Evolutionary conservation across 2,113 vertebrate species (phyloP), one percentile per base, ranked within the genome.

Genomic region (Gavialis gangeticus): DNA sequence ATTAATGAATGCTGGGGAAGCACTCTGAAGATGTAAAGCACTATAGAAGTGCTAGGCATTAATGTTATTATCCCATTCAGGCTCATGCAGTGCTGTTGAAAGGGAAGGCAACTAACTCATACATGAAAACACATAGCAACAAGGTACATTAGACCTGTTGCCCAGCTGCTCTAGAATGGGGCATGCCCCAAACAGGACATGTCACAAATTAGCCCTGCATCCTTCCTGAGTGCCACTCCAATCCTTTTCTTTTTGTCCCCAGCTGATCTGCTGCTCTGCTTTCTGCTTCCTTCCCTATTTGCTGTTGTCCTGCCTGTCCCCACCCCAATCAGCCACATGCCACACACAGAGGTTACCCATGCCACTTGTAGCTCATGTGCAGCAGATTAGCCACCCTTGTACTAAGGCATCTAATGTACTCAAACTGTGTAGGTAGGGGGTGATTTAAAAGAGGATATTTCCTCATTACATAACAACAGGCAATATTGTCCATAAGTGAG

Each of bases 381-480:
- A 46, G 46, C 46, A 46, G 46, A 46, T 46, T 46, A 46, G 46
- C 46, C 46, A 46, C 46, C 6, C 46, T 46, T 46, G 79, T 75
- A 55, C 64, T 22, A 75, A 92, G 62, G 34, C 62, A 79, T 56
- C 62, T 64, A 3, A 56, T 37, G 54, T 21, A 27, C 62, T 30
- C 69, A 24, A 60, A 3, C 0, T 0, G 34, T 34, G 34, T 34
- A 34, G 34, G 46, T 46, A 46, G 46, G 46, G 46, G 9, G 46
- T 46, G 46, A 46, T 9, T 46, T 46, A 46, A 46, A 46, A 46
- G 46, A 46, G 46, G 46, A 46, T 7, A 46, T 46, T 46, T 10
- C 0, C 0, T 25, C 0, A 1, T 18, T 54, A 75, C 81, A 73
- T 37, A 55, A 60, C 55, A 79, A 0, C 0, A 34, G 4, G 4